Conservation (phyloP, 1,140 invertebrate species). For the Carcinoscorpius rotundicauda region DNA sequence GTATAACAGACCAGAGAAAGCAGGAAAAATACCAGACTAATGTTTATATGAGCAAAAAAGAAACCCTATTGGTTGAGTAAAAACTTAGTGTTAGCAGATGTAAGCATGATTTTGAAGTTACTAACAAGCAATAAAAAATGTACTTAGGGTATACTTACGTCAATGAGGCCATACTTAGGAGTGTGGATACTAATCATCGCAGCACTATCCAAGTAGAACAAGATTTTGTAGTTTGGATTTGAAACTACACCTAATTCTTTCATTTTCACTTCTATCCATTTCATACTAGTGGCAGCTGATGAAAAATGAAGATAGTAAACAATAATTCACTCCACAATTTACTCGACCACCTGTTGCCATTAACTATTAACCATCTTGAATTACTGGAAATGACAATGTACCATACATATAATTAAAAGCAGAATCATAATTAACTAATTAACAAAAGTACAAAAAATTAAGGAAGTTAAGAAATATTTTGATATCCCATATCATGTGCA, state of each 20-base stretch:
- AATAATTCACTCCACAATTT: neutral
- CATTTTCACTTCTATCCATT: slow-evolving; percentile 98
- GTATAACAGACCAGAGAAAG: neutral
- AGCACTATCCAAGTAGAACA: slow-evolving; percentile 76
- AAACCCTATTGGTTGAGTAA: too few relatives aligned
- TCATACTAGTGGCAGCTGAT: slow-evolving; percentile 95
- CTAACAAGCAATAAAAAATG: neutral
- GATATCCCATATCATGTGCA: too few relatives aligned
- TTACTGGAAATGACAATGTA: too few relatives aligned
- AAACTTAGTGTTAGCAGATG: too few relatives aligned
- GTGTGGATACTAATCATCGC: slow-evolving; percentile 92
- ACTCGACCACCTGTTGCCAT: neutral
- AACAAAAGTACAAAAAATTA: too few relatives aligned
- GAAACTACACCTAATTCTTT: slow-evolving; percentile 68
- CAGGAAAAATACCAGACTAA: neutral
- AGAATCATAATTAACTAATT: too few relatives aligned
- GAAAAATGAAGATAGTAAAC: slow-evolving; percentile 51
- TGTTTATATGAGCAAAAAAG: too few relatives aligned
- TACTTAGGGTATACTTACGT: slow-evolving; percentile 43
- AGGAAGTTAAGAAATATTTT: too few relatives aligned
- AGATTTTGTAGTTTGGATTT: slow-evolving; percentile 79
- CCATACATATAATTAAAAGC: too few relatives aligned
- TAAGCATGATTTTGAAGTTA: too few relatives aligned
- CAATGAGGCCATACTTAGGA: slow-evolving; percentile 75
- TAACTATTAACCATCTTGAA: too few relatives aligned